Conservation (phyloP, 1,140 invertebrate genomes). For the Drosophila tani region DNA sequence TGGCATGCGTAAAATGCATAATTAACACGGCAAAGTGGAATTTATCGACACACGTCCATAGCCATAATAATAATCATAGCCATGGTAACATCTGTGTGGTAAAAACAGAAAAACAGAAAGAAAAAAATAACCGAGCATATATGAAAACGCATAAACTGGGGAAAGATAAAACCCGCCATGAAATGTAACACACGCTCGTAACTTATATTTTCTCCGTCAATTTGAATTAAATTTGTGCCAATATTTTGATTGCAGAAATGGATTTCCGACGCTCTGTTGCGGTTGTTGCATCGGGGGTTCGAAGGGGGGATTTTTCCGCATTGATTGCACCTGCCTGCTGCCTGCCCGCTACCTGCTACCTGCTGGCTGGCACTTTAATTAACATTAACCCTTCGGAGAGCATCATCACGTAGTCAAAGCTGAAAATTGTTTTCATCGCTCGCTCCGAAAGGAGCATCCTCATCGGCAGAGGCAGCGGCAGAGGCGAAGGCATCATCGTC, state of each 20-base stretch:
- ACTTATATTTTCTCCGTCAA: constrained; percentile 2
- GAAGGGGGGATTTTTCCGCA: background rate
- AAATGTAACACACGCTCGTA: background rate
- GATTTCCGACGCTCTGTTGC: constrained; percentile 18
- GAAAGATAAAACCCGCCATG: constrained; percentile 8
- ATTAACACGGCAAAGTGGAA: constrained; percentile 22
- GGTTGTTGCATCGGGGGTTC: background rate
- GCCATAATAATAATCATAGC: constrained; percentile 13
- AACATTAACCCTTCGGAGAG: constrained; percentile 60
- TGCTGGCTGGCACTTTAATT: constrained; percentile 57
- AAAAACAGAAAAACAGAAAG: too few relatives aligned
- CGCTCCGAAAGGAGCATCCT: constrained; percentile 38
- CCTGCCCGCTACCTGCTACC: background rate
- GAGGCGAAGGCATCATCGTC: background rate
- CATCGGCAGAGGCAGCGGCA: constrained; percentile 6
- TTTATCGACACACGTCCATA: constrained; percentile 8
- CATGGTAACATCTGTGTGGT: constrained; percentile 17
- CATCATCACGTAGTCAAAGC: constrained; percentile 44
- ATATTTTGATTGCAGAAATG: constrained; percentile 47
- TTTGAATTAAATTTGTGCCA: constrained; percentile 32
- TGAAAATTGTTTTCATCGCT: constrained; percentile 60
- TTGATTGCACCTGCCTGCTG: constrained; percentile 11
- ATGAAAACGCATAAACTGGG: background rate
- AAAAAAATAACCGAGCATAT: background rate
- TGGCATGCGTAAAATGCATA: constrained; percentile 34